phyloP scores from a whole-genome alignment of 2,113 vertebrate genomes.

The Isichthys henryi region DNA sequence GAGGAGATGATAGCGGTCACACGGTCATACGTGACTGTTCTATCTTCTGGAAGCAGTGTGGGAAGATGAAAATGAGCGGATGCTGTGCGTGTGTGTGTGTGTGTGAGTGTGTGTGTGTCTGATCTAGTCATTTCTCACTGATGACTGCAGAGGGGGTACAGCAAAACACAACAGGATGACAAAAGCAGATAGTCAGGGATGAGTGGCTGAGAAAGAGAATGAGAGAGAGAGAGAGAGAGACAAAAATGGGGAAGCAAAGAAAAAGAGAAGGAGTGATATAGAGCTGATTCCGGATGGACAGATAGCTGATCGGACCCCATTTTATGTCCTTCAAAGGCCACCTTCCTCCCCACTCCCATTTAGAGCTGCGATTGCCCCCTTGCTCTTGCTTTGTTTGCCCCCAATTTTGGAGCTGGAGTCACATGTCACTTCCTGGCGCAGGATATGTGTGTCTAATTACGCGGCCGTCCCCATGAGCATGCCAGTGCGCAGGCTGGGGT shows the following conservation, averaged over 20 bases:
- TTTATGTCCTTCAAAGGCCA: neutral
- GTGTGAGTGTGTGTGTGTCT: neutral
- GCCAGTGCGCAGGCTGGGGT: neutral
- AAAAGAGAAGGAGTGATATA: neutral
- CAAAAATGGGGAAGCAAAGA: neutral
- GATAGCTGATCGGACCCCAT: neutral
- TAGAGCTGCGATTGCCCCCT: constrained; percentile 47
- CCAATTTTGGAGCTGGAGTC: constrained; percentile 35
- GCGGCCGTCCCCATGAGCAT: constrained; percentile 42
- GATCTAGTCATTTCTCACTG: neutral
- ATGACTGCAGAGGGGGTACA: neutral
- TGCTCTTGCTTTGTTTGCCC: constrained; percentile 36
- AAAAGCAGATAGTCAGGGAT: neutral
- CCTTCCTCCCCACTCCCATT: constrained; percentile 19
- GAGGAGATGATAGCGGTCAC: constrained; percentile 28
- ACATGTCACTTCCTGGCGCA: constrained; percentile 61
- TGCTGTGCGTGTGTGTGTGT: neutral
- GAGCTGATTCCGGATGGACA: neutral
- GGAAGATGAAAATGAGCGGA: constrained; percentile 8
- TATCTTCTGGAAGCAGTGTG: constrained; percentile 18
- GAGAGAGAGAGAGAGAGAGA: neutral
- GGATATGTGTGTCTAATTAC: constrained; percentile 55
- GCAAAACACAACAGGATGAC: neutral
- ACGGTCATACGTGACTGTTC: constrained; percentile 24
- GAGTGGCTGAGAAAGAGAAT: neutral